Conservation (phyloP, 2,113 vertebrate species). For the Globicephala melas region DNA sequence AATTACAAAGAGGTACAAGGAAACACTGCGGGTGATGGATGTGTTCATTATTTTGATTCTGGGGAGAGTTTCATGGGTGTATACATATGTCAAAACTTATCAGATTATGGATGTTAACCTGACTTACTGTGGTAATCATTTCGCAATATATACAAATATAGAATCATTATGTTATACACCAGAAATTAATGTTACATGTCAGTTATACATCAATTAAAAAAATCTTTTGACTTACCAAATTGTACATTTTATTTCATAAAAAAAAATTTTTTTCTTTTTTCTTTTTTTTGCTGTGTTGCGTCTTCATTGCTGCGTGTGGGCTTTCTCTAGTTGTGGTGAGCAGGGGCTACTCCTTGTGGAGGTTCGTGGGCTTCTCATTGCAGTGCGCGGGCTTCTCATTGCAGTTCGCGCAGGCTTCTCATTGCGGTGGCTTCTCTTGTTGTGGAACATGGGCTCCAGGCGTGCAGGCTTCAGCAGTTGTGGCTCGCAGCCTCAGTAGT, state of each 20-base stretch:
- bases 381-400: too few species aligned
- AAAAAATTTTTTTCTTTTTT: too few species aligned
- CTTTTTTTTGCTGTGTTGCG: neutral
- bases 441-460: too few species aligned
- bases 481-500: too few species aligned
- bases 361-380: too few species aligned
- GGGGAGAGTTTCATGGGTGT: neutral
- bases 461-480: too few species aligned
- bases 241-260: neutral
- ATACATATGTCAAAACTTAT: neutral
- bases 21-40: neutral
- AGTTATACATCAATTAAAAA: neutral
- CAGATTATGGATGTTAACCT: neutral
- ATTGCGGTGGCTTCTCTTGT: too few species aligned
- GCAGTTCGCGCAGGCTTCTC: too few species aligned
- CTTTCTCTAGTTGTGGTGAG: too few species aligned
- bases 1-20: neutral
- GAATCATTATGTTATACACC: neutral
- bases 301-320: neutral
- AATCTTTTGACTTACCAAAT: too few species aligned
- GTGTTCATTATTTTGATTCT: neutral
- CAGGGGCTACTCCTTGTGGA: too few species aligned
- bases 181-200: neutral
- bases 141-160: neutral
- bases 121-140: neutral